A percentile compares a stretch with the other conserved stretches of the same genome.
These are phyloP conservation scores for Telmatochromis sp. DNA, from an alignment of 2,113 vertebrate species.

Conservation along the genomic window DNA sequence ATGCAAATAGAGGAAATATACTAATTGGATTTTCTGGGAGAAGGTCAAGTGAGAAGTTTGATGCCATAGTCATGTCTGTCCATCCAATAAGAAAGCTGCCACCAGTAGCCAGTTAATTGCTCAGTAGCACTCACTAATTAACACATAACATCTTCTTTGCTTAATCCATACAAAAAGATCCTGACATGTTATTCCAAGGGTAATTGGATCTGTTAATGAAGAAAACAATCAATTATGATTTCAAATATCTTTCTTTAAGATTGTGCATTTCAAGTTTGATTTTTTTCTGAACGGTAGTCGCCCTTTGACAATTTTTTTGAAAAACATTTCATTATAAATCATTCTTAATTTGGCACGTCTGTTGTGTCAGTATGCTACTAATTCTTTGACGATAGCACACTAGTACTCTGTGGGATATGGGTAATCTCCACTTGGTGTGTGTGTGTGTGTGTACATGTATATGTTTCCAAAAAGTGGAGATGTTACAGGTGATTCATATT, in stretches of 20 bases:
- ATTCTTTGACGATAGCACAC: background rate
- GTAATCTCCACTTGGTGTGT: background rate
- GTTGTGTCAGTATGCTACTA: background rate
- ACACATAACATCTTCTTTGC: background rate
- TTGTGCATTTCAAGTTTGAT: background rate
- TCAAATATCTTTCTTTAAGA: background rate
- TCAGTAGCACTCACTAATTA: background rate
- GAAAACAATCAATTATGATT: background rate
- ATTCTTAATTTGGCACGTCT: background rate
- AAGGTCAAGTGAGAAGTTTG: background rate
- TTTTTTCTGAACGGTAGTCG: background rate
- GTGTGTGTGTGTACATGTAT: background rate
- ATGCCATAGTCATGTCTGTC: background rate
- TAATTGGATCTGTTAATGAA: background rate
- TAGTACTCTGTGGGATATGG: background rate
- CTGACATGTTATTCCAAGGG: background rate
- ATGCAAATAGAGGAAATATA: background rate
- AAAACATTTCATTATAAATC: background rate
- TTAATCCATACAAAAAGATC: background rate
- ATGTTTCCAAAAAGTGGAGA: background rate
- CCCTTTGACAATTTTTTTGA: background rate
- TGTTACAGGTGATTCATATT: background rate
- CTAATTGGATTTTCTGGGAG: accelerated
- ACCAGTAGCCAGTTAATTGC: background rate
- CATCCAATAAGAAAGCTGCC: background rate